Percentiles rank a stretch among this genome's conserved stretches.
phyloP scores from a whole-genome alignment of 2,888 invertebrate genomes.

The Megaustenia siamemsis region DNA sequence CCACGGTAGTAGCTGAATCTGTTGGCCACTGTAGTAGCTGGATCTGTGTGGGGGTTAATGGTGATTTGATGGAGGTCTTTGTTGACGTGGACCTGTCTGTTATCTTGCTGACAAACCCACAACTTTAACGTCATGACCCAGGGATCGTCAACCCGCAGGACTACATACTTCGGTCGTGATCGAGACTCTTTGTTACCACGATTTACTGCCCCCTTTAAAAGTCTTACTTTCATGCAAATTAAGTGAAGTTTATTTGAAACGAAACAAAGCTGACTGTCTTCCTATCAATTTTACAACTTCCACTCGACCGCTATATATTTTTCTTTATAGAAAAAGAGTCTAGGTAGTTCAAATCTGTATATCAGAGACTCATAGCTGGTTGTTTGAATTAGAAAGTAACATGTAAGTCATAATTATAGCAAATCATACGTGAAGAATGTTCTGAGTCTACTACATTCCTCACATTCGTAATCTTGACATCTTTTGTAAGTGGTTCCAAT shows the following conservation, averaged over 20 bases:
- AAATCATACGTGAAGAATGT: no score
- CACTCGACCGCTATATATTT: no score
- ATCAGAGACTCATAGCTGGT: no score
- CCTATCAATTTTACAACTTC: no score
- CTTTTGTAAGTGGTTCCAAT: no score
- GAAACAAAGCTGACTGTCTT: neutral
- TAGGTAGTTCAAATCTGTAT: no score
- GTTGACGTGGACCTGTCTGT: neutral
- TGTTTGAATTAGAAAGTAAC: no score
- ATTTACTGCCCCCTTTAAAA: neutral
- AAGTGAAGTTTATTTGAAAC: neutral
- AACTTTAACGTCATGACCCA: neutral
- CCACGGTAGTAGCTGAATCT: neutral
- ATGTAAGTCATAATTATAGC: no score
- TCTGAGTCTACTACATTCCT: no score
- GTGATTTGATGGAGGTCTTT: neutral
- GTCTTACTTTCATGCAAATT: slow-evolving; percentile 22
- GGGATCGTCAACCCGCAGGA: neutral
- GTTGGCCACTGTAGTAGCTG: neutral
- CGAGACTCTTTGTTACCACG: neutral
- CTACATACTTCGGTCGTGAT: neutral
- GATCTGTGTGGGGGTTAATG: slow-evolving; percentile 13
- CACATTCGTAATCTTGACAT: no score
- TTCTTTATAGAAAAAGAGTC: no score
- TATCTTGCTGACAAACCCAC: neutral